phyloP scores from a whole-genome alignment of 2,888 invertebrate genomes.

The Apodemia mormo region DNA sequence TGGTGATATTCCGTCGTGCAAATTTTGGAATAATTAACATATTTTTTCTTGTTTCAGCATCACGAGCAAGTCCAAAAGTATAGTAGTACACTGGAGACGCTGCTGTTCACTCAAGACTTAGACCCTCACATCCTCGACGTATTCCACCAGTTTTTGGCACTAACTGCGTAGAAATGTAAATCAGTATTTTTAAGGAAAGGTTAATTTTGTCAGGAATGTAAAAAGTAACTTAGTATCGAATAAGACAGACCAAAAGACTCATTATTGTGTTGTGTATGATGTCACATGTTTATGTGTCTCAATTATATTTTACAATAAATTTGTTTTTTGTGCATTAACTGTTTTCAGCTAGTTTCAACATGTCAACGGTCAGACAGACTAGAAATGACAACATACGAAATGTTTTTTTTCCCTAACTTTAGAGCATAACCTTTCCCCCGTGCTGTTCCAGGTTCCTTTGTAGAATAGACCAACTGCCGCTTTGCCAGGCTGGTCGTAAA shows the following conservation, averaged over 20 bases:
- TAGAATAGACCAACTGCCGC: too few relatives aligned
- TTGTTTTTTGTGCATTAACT: not conserved
- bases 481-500: too few relatives aligned
- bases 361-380: too few relatives aligned
- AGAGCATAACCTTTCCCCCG: too few relatives aligned
- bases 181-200: not conserved
- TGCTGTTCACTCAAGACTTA: slow-evolving; percentile 97
- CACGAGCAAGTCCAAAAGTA: slow-evolving; percentile 98
- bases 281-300: not conserved
- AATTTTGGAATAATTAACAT: too few relatives aligned
- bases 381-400: too few relatives aligned
- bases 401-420: too few relatives aligned
- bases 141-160: slow-evolving; percentile 98
- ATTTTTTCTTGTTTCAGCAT: slow-evolving; percentile 86
- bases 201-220: not conserved
- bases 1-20: too few relatives aligned
- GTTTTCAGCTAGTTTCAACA: too few relatives aligned
- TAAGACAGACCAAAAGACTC: not conserved
- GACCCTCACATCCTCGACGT: slow-evolving; percentile 98
- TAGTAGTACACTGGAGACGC: slow-evolving; percentile 95
- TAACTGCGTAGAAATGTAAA: slow-evolving; percentile 84
- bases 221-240: not conserved
- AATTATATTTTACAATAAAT: not conserved
- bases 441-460: too few relatives aligned
- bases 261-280: not conserved